phyloP scores from a whole-genome alignment of 2,113 vertebrate genomes.

The Corythaeola cristata region DNA sequence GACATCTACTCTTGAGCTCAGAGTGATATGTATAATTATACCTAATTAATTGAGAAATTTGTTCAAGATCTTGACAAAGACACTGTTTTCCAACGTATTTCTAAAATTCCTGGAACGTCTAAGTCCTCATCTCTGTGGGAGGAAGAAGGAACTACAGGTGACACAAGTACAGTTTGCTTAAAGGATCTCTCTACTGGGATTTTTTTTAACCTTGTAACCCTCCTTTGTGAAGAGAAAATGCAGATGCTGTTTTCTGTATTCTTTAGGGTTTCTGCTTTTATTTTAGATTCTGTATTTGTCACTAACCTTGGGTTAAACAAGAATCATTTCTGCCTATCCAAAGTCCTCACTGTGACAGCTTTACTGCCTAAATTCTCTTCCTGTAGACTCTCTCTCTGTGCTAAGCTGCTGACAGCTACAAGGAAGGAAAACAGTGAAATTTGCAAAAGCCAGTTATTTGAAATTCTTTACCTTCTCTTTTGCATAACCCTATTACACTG shows the following conservation, averaged over 20 bases:
- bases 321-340: neutral
- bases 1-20: neutral
- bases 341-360: neutral
- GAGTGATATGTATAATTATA: neutral
- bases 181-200: neutral
- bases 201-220: neutral
- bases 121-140: neutral
- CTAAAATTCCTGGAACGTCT: neutral
- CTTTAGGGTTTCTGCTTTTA: neutral
- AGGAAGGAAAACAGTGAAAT: neutral
- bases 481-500: neutral
- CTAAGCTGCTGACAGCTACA: neutral
- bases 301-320: neutral
- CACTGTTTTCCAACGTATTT: neutral
- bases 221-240: neutral
- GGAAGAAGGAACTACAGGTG: neutral
- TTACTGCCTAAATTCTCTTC: neutral
- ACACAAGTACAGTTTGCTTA: neutral
- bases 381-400: neutral
- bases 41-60: neutral
- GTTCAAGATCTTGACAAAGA: neutral
- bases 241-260: neutral
- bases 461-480: slow-evolving; percentile 4
- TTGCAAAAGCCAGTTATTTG: neutral
- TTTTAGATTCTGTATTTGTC: neutral